phyloP scores from a whole-genome alignment of 2,113 vertebrate genomes.

The Willisornis vidua region DNA sequence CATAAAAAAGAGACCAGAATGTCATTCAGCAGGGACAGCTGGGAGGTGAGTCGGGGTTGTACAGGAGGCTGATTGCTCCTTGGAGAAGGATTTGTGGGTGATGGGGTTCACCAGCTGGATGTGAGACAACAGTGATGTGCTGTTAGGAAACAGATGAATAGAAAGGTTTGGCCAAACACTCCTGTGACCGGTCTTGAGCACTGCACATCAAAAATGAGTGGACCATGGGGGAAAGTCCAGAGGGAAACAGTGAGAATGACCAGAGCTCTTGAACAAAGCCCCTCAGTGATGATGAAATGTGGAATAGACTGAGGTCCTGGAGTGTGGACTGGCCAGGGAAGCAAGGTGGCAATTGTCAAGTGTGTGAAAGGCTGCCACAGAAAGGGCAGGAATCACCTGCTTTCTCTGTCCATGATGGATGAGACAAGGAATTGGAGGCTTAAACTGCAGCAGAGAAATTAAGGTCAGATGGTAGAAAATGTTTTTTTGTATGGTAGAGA shows the following conservation, averaged over 20 bases:
- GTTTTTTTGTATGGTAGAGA: background rate
- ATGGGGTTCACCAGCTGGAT: background rate
- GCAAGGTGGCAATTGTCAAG: background rate
- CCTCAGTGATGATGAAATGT: background rate
- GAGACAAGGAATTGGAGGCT: background rate
- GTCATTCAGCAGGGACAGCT: background rate
- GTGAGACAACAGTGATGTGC: background rate
- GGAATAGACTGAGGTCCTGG: background rate
- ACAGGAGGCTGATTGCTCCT: background rate
- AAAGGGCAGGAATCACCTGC: background rate
- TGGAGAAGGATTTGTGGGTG: background rate
- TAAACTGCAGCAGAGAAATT: background rate
- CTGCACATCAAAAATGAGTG: background rate
- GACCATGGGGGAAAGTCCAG: background rate
- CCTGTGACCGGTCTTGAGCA: background rate
- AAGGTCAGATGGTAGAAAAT: background rate
- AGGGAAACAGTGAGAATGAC: background rate
- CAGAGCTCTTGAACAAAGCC: background rate
- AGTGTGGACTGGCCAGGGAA: background rate
- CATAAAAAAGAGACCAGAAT: background rate
- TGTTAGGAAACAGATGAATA: background rate
- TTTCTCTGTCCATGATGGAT: background rate
- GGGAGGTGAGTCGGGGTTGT: background rate
- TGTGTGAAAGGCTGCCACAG: background rate
- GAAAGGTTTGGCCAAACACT: background rate